Evolutionary conservation across 2,113 vertebrate species (phyloP).

Genomic region (Alces alces): DNA sequence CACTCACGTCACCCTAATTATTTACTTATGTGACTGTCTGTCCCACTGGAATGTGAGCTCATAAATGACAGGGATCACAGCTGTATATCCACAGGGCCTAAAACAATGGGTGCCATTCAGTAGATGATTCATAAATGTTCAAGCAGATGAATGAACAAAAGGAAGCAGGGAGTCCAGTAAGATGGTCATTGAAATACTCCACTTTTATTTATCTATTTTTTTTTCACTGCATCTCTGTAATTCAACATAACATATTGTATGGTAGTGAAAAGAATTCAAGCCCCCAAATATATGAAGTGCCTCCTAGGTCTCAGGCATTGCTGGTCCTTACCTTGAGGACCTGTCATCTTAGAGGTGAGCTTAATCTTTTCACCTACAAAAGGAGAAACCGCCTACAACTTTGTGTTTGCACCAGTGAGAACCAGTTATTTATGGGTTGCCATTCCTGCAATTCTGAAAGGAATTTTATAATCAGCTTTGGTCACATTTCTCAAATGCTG

Average conservation of each 20-base stretch:
- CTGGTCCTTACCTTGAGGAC: background rate
- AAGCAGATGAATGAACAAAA: background rate
- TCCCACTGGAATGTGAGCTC: background rate
- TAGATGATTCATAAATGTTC: background rate
- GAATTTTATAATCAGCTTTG: conserved; percentile 52
- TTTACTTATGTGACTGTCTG: background rate
- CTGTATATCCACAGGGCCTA: background rate
- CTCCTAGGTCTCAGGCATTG: background rate
- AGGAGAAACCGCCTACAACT: background rate
- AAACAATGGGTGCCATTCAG: background rate
- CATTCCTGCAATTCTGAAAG: conserved; percentile 48
- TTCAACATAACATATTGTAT: background rate
- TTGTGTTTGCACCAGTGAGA: conserved; percentile 26
- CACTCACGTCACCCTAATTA: background rate
- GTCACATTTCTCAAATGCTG: conserved; percentile 50
- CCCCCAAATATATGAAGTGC: background rate
- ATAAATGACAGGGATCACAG: background rate
- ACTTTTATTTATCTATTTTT: background rate
- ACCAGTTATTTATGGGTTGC: conserved; percentile 36
- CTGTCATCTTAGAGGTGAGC: background rate
- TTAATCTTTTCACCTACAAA: background rate
- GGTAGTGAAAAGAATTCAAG: background rate
- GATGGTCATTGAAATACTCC: background rate
- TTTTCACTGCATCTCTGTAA: background rate
- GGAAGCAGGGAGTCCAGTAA: background rate